Evolutionary conservation across 2,888 invertebrate genomes (phyloP).

Genomic region (Morpho deidamia): DNA sequence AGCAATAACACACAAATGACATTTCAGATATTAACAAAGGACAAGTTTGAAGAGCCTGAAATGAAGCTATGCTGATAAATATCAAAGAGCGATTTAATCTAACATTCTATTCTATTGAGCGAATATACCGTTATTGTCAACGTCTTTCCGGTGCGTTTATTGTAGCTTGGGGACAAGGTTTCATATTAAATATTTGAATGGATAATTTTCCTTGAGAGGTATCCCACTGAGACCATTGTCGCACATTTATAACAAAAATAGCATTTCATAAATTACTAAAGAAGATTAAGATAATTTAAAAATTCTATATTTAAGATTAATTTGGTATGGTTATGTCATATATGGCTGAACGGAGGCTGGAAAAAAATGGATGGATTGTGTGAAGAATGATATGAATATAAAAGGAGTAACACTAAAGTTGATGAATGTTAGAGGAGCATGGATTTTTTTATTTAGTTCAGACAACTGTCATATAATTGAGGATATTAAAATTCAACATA

Average conservation of each 20-base stretch:
- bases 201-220: slow-evolving; percentile 15
- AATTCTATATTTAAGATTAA: no score
- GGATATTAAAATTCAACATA: no score
- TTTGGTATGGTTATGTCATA: no score
- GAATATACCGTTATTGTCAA: slow-evolving; percentile 17
- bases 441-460: no score
- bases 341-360: no score
- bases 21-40: slow-evolving; percentile 19
- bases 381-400: no score
- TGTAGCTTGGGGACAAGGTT: slow-evolving; percentile 4
- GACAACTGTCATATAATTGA: no score
- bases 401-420: no score
- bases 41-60: slow-evolving; percentile 28
- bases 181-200: slow-evolving; percentile 23
- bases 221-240: background rate
- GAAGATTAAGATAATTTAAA: no score
- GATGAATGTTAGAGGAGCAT: no score
- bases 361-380: no score
- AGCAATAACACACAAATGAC: slow-evolving; percentile 1
- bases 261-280: background rate
- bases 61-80: slow-evolving; percentile 37
- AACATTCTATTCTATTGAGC: slow-evolving; percentile 31
- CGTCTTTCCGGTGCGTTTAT: slow-evolving; percentile 1
- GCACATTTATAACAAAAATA: background rate
- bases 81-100: slow-evolving; percentile 37